Conservation (phyloP, 2,888 invertebrate species). For the Gastracanthus pulcherrimus region DNA sequence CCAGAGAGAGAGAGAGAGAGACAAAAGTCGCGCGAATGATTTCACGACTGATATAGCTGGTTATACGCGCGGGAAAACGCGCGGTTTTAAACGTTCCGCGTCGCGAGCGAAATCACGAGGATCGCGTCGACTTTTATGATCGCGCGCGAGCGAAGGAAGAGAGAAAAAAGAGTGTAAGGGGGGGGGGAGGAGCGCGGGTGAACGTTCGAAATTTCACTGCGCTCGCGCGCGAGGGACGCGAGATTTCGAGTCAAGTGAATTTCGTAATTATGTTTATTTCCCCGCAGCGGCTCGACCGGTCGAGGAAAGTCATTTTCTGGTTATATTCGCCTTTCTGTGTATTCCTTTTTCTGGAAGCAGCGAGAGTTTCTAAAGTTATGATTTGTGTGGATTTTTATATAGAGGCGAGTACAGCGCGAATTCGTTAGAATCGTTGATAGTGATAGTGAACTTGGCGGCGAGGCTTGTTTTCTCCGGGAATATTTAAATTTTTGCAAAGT, state of each 20-base stretch:
- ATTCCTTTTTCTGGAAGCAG: neutral
- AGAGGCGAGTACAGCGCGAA: neutral
- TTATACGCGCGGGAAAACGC: constrained; percentile 9
- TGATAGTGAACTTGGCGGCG: neutral
- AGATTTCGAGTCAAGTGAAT: neutral
- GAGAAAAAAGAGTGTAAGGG: no score
- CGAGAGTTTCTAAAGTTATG: neutral
- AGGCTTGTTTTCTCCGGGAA: neutral
- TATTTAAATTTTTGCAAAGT: neutral
- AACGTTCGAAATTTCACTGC: neutral
- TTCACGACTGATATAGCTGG: constrained; percentile 38
- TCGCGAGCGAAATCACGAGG: constrained; percentile 8
- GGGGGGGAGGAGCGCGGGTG: neutral
- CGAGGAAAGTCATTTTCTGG: neutral
- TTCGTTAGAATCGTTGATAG: neutral
- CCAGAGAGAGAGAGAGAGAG: no score
- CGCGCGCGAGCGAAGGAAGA: no score
- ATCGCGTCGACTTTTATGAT: neutral
- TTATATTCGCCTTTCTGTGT: neutral
- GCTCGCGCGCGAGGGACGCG: neutral
- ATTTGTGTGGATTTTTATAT: neutral
- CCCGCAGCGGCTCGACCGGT: no score
- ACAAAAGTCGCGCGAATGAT: constrained; percentile 10
- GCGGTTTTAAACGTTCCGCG: neutral
- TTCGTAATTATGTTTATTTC: neutral